Evolutionary conservation across 2,888 invertebrate genomes (phyloP), one percentile per base, ranked within the genome.

Genomic region (Hofmannophila pseudospretella): DNA sequence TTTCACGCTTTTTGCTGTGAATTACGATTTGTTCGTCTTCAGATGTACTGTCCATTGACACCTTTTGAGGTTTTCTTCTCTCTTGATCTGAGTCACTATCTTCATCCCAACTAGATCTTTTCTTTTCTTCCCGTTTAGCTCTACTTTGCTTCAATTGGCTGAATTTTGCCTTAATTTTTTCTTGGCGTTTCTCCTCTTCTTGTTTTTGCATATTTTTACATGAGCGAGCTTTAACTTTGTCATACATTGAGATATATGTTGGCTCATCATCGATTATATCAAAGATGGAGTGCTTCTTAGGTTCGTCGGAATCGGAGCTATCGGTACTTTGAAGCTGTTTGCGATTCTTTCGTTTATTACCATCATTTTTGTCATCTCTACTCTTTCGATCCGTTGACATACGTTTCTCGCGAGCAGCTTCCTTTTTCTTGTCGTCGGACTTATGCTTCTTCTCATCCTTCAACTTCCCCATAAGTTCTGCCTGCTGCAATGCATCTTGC

Each of bases 241-340:
- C 98, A 71, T 98, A 98, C 98, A 98, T 98, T 7, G 97, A 97
- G 42, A 97, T 95, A 67, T 96, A 97, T 7, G 94, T 92, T 1
- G 96, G 96, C 41, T 93, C 96, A 61, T 96, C 96, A 64, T 94
- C 94, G 29, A 95, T 91, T 39, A 96, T 95, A 67, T 96, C 96
- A 72, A 96, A 96, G 61, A 96, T 96, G 37, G 96, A 96, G 85
- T 95, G 96, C 70, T 95, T 95, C 72, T 95, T 95, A 33, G 93
- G 93, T 69, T 93, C 94, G 64, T 94, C 94, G 4, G 93, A 93
- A 71, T 94, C 94, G 1, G 92, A 90, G 44, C 87, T 90, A 34
- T 91, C 92, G 9, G 91, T 90, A 54, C 90, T 91, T 38, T 91
- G 88, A 7, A 67, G 47, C 33, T 66, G 71, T 54, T 80, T 86